phyloP scores from a whole-genome alignment of 2,797 vertebrate genomes.

The Caiman crocodilus region DNA sequence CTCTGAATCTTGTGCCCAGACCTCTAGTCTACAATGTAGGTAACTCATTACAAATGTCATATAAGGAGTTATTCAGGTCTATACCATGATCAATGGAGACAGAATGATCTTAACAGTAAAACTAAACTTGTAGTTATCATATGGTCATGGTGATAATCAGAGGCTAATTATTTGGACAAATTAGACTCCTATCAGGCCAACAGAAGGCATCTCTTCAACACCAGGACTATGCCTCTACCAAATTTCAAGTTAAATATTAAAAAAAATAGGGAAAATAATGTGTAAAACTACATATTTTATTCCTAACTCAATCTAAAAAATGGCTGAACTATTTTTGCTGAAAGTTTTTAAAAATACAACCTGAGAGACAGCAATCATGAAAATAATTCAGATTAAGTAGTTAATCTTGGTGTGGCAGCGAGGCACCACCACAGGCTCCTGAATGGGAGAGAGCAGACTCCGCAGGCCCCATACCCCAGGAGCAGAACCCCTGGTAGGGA shows the following conservation, averaged over 20 bases:
- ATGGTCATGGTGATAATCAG: neutral
- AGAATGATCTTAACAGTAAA: neutral
- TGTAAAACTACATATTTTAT: neutral
- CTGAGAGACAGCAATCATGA: conserved; percentile 1
- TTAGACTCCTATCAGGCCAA: neutral
- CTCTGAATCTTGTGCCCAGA: neutral
- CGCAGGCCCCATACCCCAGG: no score
- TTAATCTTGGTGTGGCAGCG: no score
- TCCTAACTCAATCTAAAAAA: neutral
- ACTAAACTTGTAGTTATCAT: neutral
- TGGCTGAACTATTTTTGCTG: neutral
- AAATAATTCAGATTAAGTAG: no score
- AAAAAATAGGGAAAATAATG: neutral
- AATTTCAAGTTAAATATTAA: neutral
- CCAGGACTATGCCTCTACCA: neutral
- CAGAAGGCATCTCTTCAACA: neutral
- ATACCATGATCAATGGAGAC: neutral
- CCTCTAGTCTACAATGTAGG: neutral
- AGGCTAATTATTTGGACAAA: neutral
- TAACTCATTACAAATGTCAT: neutral
- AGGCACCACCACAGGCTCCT: no score
- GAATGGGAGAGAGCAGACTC: no score
- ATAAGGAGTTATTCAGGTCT: neutral
- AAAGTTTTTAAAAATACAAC: neutral
- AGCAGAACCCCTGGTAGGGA: no score